Evolutionary conservation across 2,888 invertebrate genomes (phyloP).

Genomic region (Unio delphinus): DNA sequence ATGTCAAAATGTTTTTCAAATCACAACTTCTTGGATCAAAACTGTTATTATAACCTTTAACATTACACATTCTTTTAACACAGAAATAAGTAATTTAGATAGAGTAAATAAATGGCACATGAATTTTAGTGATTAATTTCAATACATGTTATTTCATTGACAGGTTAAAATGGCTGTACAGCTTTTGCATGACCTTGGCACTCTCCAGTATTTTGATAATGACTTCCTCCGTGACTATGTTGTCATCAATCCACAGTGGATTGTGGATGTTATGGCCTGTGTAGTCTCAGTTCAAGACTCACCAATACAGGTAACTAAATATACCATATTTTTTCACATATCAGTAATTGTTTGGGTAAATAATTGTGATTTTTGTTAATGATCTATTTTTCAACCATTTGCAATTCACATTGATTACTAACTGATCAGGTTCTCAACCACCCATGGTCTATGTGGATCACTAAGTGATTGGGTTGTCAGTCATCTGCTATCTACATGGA

Average conservation of each 20-base stretch:
- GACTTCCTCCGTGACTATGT: slow-evolving; percentile 65
- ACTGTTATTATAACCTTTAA: not conserved
- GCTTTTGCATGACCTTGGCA: slow-evolving; percentile 68
- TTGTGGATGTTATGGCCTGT: slow-evolving; percentile 70
- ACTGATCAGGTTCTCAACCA: too few relatives aligned
- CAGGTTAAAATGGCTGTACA: slow-evolving; percentile 62
- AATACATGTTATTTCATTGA: not conserved
- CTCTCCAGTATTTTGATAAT: slow-evolving; percentile 69
- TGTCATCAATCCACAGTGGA: slow-evolving; percentile 70
- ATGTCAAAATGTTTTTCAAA: too few relatives aligned
- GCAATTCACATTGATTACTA: too few relatives aligned
- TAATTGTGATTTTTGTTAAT: not conserved
- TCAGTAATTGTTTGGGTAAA: not conserved
- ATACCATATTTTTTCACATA: not conserved
- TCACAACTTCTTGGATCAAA: not conserved
- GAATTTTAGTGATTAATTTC: too few relatives aligned
- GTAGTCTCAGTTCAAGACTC: slow-evolving; percentile 69
- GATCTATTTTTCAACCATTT: too few relatives aligned
- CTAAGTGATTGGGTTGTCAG: too few relatives aligned
- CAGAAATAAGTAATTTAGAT: too few relatives aligned
- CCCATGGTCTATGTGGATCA: too few relatives aligned
- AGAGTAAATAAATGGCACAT: not conserved
- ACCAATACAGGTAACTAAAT: slow-evolving; percentile 60
- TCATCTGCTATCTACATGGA: too few relatives aligned
- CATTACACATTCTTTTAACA: not conserved